Evolutionary conservation across 2,888 invertebrate species (phyloP), one percentile per base, ranked within the genome.

Genomic region (Catocala sponsa): DNA sequence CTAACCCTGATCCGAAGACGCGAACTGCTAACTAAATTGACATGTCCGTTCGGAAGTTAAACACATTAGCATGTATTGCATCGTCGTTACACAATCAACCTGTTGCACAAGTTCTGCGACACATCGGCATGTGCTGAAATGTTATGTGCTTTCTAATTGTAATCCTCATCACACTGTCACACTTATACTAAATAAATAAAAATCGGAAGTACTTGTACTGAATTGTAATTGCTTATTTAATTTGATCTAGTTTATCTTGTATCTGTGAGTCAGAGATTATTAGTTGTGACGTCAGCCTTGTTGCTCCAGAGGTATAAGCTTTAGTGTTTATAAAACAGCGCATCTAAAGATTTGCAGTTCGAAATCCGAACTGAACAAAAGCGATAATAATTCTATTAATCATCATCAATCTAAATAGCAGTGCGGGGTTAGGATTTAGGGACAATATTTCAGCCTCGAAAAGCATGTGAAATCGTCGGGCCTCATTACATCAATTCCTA

Each of bases 11-110:
- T 38, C 12, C 33, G 32, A 60, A 64, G 54, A 64, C 50, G 62
- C 57, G 71, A 69, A 59, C 67, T 72, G 75, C 79, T 82, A 84
- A 81, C 69, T 79, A 82, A 85, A 83, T 83, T 81, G 85, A 86
- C 84, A 86, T 81, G 88, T 91, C 88, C 89, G 84, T 87, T 93
- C 91, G 92, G 92, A 93, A 92, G 91, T 91, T 25, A 79, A 83
- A 78, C 78, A 79, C 81, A 88, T 90, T 89, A 89, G 83, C 89
- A 87, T 88, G 72, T 84, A 86, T 88, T 85, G 85, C 85, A 88
- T 82, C 78, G 80, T 61, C 68, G 80, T 93, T 92, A 91, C 83
- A 87, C 85, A 92, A 92, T 84, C 64, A 61, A 42, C 66, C 64
- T 80, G 81, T 91, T 90, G 83, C 86, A 85, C 82, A 89, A 89